These are phyloP conservation scores for Esperia sulphurella DNA, from an alignment of 2,888 invertebrate genomes.

Conservation along the genomic window DNA sequence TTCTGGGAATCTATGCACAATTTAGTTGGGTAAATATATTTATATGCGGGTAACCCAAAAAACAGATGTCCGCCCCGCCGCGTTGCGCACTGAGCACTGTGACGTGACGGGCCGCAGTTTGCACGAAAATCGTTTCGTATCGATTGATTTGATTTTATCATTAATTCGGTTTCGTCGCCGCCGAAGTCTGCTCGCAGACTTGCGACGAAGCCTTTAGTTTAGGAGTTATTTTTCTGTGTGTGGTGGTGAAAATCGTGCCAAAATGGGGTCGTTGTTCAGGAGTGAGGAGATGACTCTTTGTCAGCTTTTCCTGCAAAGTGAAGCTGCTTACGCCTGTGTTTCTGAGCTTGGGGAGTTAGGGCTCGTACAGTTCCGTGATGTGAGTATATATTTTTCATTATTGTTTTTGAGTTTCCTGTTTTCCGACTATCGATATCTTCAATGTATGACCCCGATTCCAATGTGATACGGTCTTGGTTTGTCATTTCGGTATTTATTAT, in stretches of 20 bases:
- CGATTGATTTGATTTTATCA: conserved; percentile 57
- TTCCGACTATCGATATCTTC: conserved; percentile 4
- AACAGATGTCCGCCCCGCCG: conserved; percentile 21
- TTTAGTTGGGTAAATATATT: background rate
- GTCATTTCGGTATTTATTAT: background rate
- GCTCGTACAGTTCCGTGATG: conserved; percentile 97
- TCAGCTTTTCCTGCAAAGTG: conserved; percentile 98
- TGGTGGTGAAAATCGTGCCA: conserved; percentile 45
- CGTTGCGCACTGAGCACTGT: conserved; percentile 43
- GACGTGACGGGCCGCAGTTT: conserved; percentile 28
- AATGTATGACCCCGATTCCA: conserved; percentile 47
- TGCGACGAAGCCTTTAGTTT: conserved; percentile 54
- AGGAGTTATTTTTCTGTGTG: conserved; percentile 42
- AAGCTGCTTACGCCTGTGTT: conserved; percentile 98
- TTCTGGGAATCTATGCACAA: no score
- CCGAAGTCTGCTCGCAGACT: conserved; percentile 66
- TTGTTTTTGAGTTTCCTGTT: conserved; percentile 22
- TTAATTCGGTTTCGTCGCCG: conserved; percentile 67
- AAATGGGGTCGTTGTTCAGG: conserved; percentile 95
- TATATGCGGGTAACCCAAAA: conserved; percentile 29
- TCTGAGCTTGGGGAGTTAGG: conserved; percentile 98
- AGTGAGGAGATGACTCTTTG: conserved; percentile 99
- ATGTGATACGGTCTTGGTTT: conserved; percentile 18
- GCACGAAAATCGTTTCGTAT: conserved; percentile 34
- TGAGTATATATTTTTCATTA: conserved; percentile 69